Evolutionary conservation across 2,797 vertebrate genomes (phyloP).

Genomic region (Sebastiscus tertius): DNA sequence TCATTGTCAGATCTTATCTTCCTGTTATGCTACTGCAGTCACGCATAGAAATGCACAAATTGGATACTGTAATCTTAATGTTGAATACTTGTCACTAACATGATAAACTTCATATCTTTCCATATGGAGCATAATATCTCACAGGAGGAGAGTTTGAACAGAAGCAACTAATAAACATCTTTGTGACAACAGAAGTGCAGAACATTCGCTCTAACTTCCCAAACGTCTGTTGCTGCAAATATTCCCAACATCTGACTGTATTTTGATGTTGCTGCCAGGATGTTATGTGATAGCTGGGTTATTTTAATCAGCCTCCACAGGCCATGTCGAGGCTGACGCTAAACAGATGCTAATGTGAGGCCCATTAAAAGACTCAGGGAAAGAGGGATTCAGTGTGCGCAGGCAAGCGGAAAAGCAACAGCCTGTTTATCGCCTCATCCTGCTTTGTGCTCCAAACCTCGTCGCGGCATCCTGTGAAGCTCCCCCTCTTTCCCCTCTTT

Average conservation of each 20-base stretch:
- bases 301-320: slow-evolving; percentile 76
- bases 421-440: slow-evolving; percentile 77
- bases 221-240: slow-evolving; percentile 18
- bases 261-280: slow-evolving; percentile 64
- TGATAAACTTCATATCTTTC: slow-evolving; percentile 2
- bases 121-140: not conserved
- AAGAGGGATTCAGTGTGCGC: slow-evolving; percentile 70
- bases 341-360: slow-evolving; percentile 84
- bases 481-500: slow-evolving; percentile 35
- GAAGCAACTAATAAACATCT: slow-evolving; percentile 20
- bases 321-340: slow-evolving; percentile 68
- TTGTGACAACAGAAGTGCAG: slow-evolving; percentile 20
- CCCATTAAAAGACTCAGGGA: slow-evolving; percentile 72
- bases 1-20: slow-evolving; percentile 26
- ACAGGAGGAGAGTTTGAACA: slow-evolving; percentile 8
- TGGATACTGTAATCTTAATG: slow-evolving; percentile 9
- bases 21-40: not conserved
- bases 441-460: slow-evolving; percentile 67
- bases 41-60: slow-evolving; percentile 19
- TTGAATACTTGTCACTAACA: slow-evolving; percentile 9
- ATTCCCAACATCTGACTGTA: slow-evolving; percentile 50
- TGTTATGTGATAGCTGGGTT: slow-evolving; percentile 69
- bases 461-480: slow-evolving; percentile 55
- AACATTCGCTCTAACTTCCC: slow-evolving; percentile 27
- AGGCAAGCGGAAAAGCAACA: slow-evolving; percentile 78